Evolutionary conservation across 2,113 vertebrate species (phyloP).

Genomic region (Egretta garzetta): DNA sequence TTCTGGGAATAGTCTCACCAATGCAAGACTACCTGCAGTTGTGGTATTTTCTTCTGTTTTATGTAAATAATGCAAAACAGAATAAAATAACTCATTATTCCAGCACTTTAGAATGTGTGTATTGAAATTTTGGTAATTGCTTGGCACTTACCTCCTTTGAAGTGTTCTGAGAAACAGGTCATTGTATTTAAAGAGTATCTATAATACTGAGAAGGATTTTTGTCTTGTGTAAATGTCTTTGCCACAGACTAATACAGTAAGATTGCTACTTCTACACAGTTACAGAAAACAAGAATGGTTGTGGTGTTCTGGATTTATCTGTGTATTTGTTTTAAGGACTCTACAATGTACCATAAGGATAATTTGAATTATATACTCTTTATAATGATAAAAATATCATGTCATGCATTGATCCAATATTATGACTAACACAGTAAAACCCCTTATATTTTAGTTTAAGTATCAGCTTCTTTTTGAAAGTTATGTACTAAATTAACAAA

Average conservation of each 20-base stretch:
- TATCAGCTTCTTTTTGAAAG: not conserved
- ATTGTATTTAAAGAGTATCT: not conserved
- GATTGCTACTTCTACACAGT: not conserved
- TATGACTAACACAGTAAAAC: rapidly evolving
- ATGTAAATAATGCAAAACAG: not conserved
- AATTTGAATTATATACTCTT: not conserved
- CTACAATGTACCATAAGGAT: not conserved
- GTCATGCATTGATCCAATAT: not conserved
- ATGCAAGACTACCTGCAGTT: not conserved
- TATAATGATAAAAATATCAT: not conserved
- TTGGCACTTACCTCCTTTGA: not conserved
- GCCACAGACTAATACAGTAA: not conserved
- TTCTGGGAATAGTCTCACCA: not conserved
- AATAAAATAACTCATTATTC: not conserved
- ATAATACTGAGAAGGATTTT: not conserved
- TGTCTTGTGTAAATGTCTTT: not conserved
- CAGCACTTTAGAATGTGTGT: not conserved
- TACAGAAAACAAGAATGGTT: not conserved
- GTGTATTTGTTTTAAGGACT: not conserved
- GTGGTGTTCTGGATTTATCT: not conserved
- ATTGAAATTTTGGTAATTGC: not conserved
- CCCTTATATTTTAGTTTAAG: not conserved
- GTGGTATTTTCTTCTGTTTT: not conserved
- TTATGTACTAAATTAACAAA: not conserved
- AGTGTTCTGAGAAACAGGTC: not conserved